Conservation (phyloP, 1,140 invertebrate genomes). For the Drosophila parabipectinata region DNA sequence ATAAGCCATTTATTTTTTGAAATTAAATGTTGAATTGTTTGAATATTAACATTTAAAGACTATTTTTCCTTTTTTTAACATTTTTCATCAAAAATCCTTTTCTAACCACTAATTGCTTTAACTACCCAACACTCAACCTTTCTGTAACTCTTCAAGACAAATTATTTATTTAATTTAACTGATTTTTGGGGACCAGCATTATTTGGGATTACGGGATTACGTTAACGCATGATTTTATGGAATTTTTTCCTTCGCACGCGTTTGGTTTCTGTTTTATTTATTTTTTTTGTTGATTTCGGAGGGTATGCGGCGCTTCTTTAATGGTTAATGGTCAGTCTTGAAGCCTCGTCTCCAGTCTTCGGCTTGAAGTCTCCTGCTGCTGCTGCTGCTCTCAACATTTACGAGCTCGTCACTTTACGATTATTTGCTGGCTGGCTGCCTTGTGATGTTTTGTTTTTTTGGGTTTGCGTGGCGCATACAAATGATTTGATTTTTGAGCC, state of each 20-base stretch:
- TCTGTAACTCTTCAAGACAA: background rate
- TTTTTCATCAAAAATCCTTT: background rate
- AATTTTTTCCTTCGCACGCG: slow-evolving; percentile 64
- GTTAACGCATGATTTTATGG: slow-evolving; percentile 42
- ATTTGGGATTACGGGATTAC: slow-evolving; percentile 29
- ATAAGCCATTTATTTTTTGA: too few relatives aligned
- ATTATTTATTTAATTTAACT: slow-evolving; percentile 40
- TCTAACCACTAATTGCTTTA: background rate
- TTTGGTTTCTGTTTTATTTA: slow-evolving; percentile 51
- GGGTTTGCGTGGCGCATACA: slow-evolving; percentile 77
- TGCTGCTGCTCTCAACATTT: slow-evolving; percentile 47
- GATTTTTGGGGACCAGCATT: slow-evolving; percentile 18
- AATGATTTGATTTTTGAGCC: slow-evolving; percentile 78
- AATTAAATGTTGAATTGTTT: too few relatives aligned
- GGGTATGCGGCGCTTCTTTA: slow-evolving; percentile 70
- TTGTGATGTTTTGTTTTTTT: slow-evolving; percentile 13
- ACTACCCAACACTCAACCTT: slow-evolving; percentile 5
- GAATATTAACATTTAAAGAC: too few relatives aligned
- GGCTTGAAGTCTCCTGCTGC: slow-evolving; percentile 38
- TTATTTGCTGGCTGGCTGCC: slow-evolving; percentile 40
- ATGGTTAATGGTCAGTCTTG: slow-evolving; percentile 55
- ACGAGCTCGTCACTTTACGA: slow-evolving; percentile 71
- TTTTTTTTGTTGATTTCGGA: slow-evolving; percentile 14
- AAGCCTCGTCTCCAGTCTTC: slow-evolving; percentile 10
- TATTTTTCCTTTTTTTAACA: too few relatives aligned